Percentiles rank a stretch among this genome's conserved stretches.
Conservation (phyloP, 2,888 invertebrate genomes). For the Eupithecia subumbrata region DNA sequence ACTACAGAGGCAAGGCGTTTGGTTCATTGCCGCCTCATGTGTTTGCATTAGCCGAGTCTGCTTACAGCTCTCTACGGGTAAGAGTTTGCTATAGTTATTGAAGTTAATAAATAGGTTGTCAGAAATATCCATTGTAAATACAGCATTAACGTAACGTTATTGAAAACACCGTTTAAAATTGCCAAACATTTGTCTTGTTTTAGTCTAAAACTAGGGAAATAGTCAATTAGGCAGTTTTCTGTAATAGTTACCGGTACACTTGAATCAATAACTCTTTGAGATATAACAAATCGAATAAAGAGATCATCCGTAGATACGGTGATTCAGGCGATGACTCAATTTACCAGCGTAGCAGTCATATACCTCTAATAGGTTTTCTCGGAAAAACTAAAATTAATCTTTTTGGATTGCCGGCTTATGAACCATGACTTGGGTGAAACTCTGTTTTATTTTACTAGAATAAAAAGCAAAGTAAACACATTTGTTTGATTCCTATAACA, state of each 20-base stretch:
- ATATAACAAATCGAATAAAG: not conserved
- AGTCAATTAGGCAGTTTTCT: not conserved
- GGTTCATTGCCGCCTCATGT: conserved; percentile 94
- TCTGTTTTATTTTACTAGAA: not conserved
- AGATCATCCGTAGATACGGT: conserved; percentile 16
- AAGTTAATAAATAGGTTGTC: not conserved
- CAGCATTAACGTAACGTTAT: not conserved
- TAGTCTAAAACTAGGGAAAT: not conserved
- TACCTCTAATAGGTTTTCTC: conserved; percentile 2
- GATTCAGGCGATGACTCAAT: conserved; percentile 45
- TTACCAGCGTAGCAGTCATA: conserved; percentile 35
- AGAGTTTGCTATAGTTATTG: conserved; percentile 10
- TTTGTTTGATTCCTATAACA: not conserved
- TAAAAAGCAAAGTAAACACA: too few species aligned
- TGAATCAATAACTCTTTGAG: not conserved
- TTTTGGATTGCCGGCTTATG: not conserved
- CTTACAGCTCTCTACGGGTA: conserved; percentile 90
- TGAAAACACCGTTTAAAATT: not conserved
- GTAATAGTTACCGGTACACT: not conserved
- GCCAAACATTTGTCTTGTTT: not conserved
- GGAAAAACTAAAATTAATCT: conserved; percentile 20
- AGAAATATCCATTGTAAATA: not conserved
- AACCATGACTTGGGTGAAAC: not conserved
- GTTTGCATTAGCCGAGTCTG: conserved; percentile 95
- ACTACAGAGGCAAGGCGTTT: conserved; percentile 92